These are phyloP conservation scores for Marronus borbonicus DNA, from an alignment of 2,888 invertebrate genomes.

Conservation along the genomic window DNA sequence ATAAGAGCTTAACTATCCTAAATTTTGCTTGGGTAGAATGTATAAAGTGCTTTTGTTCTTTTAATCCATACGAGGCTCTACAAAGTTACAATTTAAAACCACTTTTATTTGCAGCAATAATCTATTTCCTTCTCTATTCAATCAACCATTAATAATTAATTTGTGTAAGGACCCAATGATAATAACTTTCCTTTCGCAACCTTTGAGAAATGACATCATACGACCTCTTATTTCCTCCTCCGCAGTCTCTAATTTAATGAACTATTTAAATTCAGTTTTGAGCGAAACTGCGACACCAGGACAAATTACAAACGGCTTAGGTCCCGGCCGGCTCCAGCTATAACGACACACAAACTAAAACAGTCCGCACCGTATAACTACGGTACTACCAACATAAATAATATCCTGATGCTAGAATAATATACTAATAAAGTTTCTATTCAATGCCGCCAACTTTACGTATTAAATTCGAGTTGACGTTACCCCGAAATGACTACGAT, in stretches of 20 bases:
- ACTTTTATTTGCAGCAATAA: no score
- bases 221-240: not conserved
- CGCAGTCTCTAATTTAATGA: not conserved
- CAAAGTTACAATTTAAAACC: no score
- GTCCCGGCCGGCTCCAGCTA: not conserved
- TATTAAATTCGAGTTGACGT: constrained; percentile 19
- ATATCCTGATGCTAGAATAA: constrained; percentile 15
- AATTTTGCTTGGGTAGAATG: no score
- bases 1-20: no score
- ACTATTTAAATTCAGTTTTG: constrained; percentile 4
- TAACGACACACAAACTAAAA: not conserved
- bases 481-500: constrained; percentile 3
- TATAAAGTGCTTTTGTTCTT: no score
- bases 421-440: constrained; percentile 11
- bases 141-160: no score
- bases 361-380: not conserved
- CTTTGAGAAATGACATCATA: no score
- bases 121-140: no score
- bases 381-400: constrained; percentile 9
- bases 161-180: no score
- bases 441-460: constrained; percentile 4
- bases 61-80: no score
- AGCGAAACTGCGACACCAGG: not conserved
- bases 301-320: constrained; percentile 15
- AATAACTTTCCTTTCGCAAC: no score